phyloP scores from a whole-genome alignment of 2,797 vertebrate genomes.

The Argentina silus region DNA sequence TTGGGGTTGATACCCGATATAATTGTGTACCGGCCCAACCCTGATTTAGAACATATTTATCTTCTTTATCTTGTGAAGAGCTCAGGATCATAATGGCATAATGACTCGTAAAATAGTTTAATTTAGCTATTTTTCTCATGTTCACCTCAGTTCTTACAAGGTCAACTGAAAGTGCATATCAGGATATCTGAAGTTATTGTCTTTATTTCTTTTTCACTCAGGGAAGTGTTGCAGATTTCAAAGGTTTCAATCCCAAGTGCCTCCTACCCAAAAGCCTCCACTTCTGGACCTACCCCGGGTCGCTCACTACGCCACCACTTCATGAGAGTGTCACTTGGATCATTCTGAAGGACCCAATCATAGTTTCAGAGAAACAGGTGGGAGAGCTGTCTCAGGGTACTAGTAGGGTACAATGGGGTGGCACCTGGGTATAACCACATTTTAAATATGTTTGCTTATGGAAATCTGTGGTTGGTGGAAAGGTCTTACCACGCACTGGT shows the following conservation, averaged over 20 bases:
- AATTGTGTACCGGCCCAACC: no score
- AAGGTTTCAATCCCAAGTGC: constrained; percentile 91
- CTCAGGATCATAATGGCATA: no score
- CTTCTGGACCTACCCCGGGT: constrained; percentile 95
- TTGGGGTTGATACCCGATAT: no score
- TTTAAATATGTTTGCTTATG: constrained; percentile 7
- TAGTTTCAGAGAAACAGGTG: constrained; percentile 93
- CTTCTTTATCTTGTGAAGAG: no score
- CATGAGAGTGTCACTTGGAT: constrained; percentile 95
- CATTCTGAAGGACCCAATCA: constrained; percentile 88
- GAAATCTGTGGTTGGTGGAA: constrained; percentile 6
- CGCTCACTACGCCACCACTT: constrained; percentile 93
- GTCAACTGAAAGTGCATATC: not conserved
- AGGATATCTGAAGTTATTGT: not conserved
- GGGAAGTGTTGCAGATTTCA: constrained; percentile 88
- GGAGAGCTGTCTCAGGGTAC: constrained; percentile 26
- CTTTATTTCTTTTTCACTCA: constrained; percentile 48
- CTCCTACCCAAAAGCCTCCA: constrained; percentile 88
- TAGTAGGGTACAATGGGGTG: not conserved
- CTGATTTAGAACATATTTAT: no score
- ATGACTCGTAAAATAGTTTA: no score
- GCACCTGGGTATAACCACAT: not conserved
- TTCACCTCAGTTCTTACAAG: no score
- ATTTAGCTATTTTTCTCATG: no score
- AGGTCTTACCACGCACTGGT: not conserved